phyloP scores from a whole-genome alignment of 2,888 invertebrate species.

The Dicranocentrus wangi region DNA sequence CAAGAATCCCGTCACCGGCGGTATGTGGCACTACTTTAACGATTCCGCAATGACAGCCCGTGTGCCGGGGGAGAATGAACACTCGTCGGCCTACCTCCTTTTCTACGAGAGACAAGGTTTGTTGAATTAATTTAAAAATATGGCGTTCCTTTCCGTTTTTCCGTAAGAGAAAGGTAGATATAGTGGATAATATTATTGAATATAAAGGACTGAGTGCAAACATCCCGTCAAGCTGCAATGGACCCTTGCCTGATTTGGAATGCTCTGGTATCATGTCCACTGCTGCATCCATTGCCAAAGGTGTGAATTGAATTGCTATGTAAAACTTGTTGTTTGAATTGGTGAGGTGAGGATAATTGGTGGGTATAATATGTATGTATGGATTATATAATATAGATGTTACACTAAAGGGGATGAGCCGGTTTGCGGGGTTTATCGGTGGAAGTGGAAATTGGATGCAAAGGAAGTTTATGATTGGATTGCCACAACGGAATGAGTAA shows the following conservation, averaged over 20 bases:
- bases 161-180: neutral
- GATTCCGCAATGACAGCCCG: conserved; percentile 78
- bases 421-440: no score
- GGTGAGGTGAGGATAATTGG: no score
- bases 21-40: conserved; percentile 80
- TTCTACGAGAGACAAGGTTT: conserved; percentile 79
- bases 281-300: conserved; percentile 24
- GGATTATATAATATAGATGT: no score
- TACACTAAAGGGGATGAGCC: no score
- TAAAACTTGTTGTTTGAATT: no score
- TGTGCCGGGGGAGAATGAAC: conserved; percentile 79
- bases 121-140: neutral
- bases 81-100: conserved; percentile 79
- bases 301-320: no score
- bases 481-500: no score
- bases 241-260: conserved; percentile 52
- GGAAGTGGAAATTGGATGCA: no score
- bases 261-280: conserved; percentile 37
- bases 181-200: no score
- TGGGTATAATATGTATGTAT: no score
- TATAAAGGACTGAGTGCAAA: conserved; percentile 40
- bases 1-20: conserved; percentile 78
- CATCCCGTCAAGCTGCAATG: conserved; percentile 42
- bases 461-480: no score
- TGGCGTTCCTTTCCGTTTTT: no score